phyloP scores from a whole-genome alignment of 2,888 invertebrate genomes.

The Eupithecia inturbata region DNA sequence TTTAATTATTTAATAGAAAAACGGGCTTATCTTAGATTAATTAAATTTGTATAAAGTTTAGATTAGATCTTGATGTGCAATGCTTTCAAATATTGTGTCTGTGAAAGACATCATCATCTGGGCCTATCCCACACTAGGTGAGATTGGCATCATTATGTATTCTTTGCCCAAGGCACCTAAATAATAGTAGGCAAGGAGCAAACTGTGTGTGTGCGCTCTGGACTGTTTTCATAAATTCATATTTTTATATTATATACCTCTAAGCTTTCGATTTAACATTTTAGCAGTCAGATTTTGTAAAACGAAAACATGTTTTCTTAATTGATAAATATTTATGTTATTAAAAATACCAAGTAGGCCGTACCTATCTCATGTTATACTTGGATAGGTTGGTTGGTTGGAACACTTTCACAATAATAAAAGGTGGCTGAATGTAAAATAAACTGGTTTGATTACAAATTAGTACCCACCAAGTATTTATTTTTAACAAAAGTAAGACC shows the following conservation, averaged over 20 bases:
- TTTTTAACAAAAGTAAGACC: too few relatives aligned
- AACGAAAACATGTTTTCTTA: background rate
- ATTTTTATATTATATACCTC: background rate
- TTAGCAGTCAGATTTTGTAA: background rate
- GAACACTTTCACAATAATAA: background rate
- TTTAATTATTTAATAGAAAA: background rate
- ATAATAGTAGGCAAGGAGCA: background rate
- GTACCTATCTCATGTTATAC: background rate
- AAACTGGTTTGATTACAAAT: background rate
- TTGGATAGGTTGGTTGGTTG: background rate
- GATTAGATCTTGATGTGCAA: background rate
- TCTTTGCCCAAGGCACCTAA: background rate
- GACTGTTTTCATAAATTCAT: background rate
- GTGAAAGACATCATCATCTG: background rate
- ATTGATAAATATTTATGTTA: background rate
- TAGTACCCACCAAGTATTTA: background rate
- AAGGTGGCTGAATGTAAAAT: slow-evolving; percentile 1
- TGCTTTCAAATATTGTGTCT: background rate
- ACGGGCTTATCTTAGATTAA: background rate
- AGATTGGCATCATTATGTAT: background rate
- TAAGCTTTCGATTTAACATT: background rate
- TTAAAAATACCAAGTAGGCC: background rate
- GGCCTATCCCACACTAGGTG: background rate
- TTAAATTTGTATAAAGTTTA: background rate
- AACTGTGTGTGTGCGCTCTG: background rate